These are phyloP conservation scores for Dipodomys spectabilis DNA, from an alignment of 2,113 vertebrate genomes.

Conservation along the genomic window DNA sequence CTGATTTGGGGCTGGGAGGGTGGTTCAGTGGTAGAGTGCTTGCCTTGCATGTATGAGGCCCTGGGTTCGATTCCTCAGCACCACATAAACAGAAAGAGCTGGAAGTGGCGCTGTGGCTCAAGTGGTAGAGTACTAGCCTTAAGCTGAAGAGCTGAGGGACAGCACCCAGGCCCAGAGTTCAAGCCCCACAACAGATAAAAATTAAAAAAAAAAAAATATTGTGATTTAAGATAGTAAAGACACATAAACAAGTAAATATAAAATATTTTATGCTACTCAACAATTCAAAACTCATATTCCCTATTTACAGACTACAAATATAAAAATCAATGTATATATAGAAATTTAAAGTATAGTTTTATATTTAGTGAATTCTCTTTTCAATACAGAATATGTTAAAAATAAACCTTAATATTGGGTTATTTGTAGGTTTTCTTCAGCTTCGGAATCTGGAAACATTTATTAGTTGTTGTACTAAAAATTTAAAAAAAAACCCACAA, in stretches of 20 bases:
- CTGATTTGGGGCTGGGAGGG: too few species aligned
- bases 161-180: too few species aligned
- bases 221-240: not conserved
- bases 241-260: not conserved
- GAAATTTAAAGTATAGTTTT: slow-evolving; percentile 35
- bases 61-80: too few species aligned
- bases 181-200: too few species aligned
- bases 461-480: slow-evolving; percentile 35
- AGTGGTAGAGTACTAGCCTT: too few species aligned
- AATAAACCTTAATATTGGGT: slow-evolving; percentile 52
- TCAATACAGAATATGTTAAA: slow-evolving; percentile 27
- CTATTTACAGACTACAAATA: slow-evolving; percentile 1
- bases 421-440: slow-evolving; percentile 35
- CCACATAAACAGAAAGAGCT: too few species aligned
- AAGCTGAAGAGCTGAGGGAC: too few species aligned
- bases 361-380: slow-evolving; percentile 41
- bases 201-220: slow-evolving; percentile 6
- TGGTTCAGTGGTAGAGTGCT: too few species aligned
- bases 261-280: not conserved
- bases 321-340: not conserved
- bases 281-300: slow-evolving; percentile 48
- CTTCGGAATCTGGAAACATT: slow-evolving; percentile 50
- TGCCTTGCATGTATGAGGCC: too few species aligned
- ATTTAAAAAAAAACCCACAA: slow-evolving; percentile 51
- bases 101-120: too few species aligned